These are phyloP conservation scores for Schrankia costaestrigalis DNA, from an alignment of 2,888 invertebrate genomes.

Conservation along the genomic window DNA sequence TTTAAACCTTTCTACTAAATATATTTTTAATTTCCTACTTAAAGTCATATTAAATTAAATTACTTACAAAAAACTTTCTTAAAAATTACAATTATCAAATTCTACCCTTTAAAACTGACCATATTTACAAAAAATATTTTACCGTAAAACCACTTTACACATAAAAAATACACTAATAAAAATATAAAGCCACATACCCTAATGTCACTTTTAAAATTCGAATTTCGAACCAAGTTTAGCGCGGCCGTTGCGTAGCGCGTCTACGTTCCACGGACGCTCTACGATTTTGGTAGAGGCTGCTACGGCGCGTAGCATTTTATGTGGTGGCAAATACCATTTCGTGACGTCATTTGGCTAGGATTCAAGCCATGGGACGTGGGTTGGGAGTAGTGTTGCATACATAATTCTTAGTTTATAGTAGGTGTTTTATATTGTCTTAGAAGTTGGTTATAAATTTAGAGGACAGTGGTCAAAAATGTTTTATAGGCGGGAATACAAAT, in stretches of 20 bases:
- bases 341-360: slow-evolving; percentile 66
- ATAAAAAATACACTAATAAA: neutral
- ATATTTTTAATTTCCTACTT: too few species aligned
- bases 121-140: neutral
- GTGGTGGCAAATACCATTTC: slow-evolving; percentile 33
- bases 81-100: neutral
- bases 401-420: slow-evolving; percentile 22
- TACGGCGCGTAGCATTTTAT: slow-evolving; percentile 57
- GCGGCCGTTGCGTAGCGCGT: slow-evolving; percentile 56
- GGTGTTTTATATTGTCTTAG: slow-evolving; percentile 3
- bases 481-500: too few species aligned
- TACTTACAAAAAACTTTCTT: too few species aligned
- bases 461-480: slow-evolving; percentile 15
- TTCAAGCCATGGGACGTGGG: slow-evolving; percentile 58
- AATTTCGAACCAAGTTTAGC: slow-evolving; percentile 36
- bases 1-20: too few species aligned
- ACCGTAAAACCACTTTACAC: slow-evolving; percentile 4
- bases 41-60: too few species aligned
- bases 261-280: slow-evolving; percentile 63
- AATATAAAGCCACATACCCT: neutral
- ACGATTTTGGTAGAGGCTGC: slow-evolving; percentile 59
- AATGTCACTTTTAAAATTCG: slow-evolving; percentile 1
- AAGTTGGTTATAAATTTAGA: neutral
- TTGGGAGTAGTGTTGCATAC: slow-evolving; percentile 47
- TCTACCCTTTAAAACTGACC: neutral